Percentiles rank a stretch among this genome's conserved stretches.
phyloP scores from a whole-genome alignment of 1,140 invertebrate species.

The Helicoverpa zea region DNA sequence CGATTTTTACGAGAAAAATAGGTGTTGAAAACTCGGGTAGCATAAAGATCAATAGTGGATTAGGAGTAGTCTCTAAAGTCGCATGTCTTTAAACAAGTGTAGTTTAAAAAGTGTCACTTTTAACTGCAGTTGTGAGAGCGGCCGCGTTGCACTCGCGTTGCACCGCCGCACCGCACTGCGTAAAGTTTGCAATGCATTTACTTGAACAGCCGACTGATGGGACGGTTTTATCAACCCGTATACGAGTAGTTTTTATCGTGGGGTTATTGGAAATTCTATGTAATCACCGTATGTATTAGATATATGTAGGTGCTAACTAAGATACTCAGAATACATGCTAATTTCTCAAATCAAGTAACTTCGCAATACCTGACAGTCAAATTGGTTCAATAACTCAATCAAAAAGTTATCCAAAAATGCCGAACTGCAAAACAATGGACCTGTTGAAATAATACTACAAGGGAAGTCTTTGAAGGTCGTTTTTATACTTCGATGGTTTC shows the following conservation, averaged over 20 bases:
- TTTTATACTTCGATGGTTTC: too few relatives aligned
- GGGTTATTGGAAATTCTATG: too few relatives aligned
- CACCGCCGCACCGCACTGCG: not conserved
- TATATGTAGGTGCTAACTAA: too few relatives aligned
- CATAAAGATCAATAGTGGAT: not conserved
- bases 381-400: too few relatives aligned
- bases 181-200: constrained; percentile 1
- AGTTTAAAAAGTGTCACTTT: not conserved
- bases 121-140: not conserved
- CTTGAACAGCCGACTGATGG: not conserved
- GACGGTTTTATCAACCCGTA: not conserved
- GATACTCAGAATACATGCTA: too few relatives aligned
- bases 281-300: too few relatives aligned
- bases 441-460: too few relatives aligned
- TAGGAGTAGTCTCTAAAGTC: not conserved
- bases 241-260: not conserved
- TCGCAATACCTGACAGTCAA: too few relatives aligned
- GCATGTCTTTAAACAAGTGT: not conserved
- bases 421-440: too few relatives aligned
- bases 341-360: too few relatives aligned
- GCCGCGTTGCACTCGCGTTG: not conserved
- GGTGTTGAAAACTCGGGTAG: not conserved
- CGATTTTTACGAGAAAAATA: not conserved
- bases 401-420: too few relatives aligned
- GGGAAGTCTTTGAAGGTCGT: too few relatives aligned